Evolutionary conservation across 2,797 vertebrate genomes (phyloP).

Genomic region (Sebastolobus alascanus): DNA sequence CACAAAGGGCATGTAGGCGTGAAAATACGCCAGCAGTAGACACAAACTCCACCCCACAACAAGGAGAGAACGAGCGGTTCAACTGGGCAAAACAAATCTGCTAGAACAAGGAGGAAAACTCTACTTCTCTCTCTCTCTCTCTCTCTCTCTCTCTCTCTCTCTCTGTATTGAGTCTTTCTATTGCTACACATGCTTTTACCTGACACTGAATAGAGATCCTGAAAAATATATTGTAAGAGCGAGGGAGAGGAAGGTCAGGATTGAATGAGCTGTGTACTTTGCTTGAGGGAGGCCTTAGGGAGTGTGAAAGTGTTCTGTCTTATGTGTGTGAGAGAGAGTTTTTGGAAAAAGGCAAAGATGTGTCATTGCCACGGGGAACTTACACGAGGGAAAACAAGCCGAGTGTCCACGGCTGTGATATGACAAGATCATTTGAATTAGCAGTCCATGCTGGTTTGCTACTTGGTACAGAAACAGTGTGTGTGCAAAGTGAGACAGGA

Average conservation of each 20-base stretch:
- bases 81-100: constrained; percentile 39
- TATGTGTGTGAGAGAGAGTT: constrained; percentile 19
- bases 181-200: constrained; percentile 40
- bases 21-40: constrained; percentile 58
- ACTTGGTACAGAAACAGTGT: background rate
- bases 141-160: background rate
- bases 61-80: constrained; percentile 20
- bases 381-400: constrained; percentile 12
- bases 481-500: constrained; percentile 33
- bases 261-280: constrained; percentile 32
- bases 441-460: background rate
- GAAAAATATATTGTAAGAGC: constrained; percentile 27
- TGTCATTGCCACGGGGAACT: constrained; percentile 23
- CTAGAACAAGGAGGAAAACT: constrained; percentile 29
- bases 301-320: constrained; percentile 22
- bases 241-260: constrained; percentile 41
- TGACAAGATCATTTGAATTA: constrained; percentile 43
- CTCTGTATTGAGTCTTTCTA: background rate
- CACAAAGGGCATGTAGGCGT: constrained; percentile 71
- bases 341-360: constrained; percentile 12
- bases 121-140: background rate
- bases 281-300: constrained; percentile 34
- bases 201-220: constrained; percentile 29
- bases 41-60: constrained; percentile 50
- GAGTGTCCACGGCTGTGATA: constrained; percentile 11